Conservation (phyloP, 1,140 invertebrate genomes). For the Heliconius eleuchia region DNA sequence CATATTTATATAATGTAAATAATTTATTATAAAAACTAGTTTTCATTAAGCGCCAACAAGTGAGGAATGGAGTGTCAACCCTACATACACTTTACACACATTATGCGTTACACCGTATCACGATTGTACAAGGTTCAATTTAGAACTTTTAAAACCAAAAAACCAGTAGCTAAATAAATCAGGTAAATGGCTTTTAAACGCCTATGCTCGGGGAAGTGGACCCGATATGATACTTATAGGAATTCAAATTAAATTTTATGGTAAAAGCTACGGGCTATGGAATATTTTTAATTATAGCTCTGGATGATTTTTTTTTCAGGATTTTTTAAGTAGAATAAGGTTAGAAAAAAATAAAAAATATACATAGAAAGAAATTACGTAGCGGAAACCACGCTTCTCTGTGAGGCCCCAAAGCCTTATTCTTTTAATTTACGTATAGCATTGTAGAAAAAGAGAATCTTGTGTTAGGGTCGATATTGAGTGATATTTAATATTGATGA, state of each 20-base stretch:
- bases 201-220: not conserved
- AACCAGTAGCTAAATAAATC: conserved; percentile 1
- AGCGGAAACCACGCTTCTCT: too few species aligned
- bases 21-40: too few species aligned
- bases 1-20: too few species aligned
- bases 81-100: not conserved
- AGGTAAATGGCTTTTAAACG: conserved; percentile 1
- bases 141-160: not conserved
- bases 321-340: not conserved
- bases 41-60: not conserved
- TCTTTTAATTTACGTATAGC: too few species aligned
- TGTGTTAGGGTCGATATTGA: too few species aligned
- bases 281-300: not conserved
- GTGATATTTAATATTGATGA: too few species aligned
- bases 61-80: not conserved
- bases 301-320: not conserved
- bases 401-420: too few species aligned
- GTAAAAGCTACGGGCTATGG: too few species aligned
- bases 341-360: too few species aligned
- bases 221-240: conserved; percentile 3
- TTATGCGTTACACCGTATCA: not conserved
- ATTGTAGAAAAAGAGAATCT: too few species aligned
- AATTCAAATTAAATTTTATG: conserved; percentile 7
- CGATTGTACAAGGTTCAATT: not conserved
- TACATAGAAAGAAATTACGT: too few species aligned